Base-by-base conservation (phyloP, 2,797 vertebrate species). In the Kryptolebias ocellatus region DNA sequence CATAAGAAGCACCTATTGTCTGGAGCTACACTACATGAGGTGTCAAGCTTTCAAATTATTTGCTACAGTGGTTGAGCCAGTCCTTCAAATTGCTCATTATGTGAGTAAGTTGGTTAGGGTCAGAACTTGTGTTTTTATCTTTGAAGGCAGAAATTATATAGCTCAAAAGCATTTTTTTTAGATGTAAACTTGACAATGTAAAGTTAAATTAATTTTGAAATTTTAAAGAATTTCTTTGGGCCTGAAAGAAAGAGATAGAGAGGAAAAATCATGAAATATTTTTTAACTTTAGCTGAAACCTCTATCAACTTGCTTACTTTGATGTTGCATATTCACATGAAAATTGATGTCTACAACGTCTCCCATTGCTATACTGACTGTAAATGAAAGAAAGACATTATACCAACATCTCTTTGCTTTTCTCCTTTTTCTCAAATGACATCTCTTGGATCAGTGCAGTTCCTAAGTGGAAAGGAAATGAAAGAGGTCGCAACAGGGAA, bases 401-500 rank as follows among this genome's bases (percentile, higher is more conserved):
- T 53, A 37, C 64, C 14, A 45, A 70, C 65, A 70, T 80, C 60
- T 72, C 49, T 78, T 68, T 60, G 64, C 75, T 61, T 53, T 64
- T 67, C 46, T 67, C 34, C 50, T 79, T 60, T 68, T 77, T 51
- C 79, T 84, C 60, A 74, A 82, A 85, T 80, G 78, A 72, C 85
- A 87, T 74, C 63, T 63, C 52, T 0, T 74, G 70, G 88, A 90
- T 81, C 76, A 70, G 81, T 34, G 70, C 15, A 12, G 67, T 79
- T 66, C 68, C 82, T 42, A 34, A 77, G 76, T 56, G 51, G 70
- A 79, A 28, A 64, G 65, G 67, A 80, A 44, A 60, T 52, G 65
- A 84, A 90, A 89, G 90, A 84, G 83, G 88, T 89, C 83, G 85
- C 74, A 34, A 61, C 20, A 18, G 62, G 63, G 78, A 70, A 70